These are phyloP conservation scores for Rana temporaria DNA, from an alignment of 2,113 vertebrate genomes.

Conservation along the genomic window DNA sequence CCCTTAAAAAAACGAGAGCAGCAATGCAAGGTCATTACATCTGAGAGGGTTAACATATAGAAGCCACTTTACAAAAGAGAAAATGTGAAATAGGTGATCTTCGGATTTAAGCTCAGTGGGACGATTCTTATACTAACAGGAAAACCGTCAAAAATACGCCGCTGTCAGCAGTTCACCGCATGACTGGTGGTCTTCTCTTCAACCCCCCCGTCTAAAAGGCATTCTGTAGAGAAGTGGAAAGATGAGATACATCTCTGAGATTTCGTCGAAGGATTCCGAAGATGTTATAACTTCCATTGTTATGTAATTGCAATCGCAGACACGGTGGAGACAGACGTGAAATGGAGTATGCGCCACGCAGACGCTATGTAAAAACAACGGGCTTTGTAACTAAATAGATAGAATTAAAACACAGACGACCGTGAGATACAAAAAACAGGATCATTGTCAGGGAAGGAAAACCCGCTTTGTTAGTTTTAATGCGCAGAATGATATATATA, in stretches of 20 bases:
- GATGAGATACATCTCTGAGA: conserved; percentile 3
- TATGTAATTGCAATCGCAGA: conserved; percentile 47
- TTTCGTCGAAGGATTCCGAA: not conserved
- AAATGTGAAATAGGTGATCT: too few relatives aligned
- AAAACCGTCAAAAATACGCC: not conserved
- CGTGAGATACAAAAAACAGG: too few relatives aligned
- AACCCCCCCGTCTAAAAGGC: not conserved
- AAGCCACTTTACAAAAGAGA: too few relatives aligned
- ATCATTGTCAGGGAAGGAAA: too few relatives aligned
- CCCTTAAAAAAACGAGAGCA: too few relatives aligned
- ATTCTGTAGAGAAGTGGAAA: conserved; percentile 13
- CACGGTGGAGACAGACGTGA: conserved; percentile 38
- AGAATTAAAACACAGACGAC: not conserved
- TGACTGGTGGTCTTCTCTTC: not conserved
- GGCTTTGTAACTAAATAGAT: not conserved
- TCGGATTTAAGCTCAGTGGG: not conserved
- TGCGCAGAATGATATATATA: too few relatives aligned
- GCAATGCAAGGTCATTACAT: too few relatives aligned
- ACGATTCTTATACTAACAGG: not conserved
- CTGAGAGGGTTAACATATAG: too few relatives aligned
- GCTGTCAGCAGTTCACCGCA: not conserved
- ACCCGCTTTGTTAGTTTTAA: too few relatives aligned
- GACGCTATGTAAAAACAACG: conserved; percentile 46
- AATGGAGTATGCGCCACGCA: conserved; percentile 31
- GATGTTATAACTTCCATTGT: conserved; percentile 42